phyloP scores from a whole-genome alignment of 2,888 invertebrate species.

The Dinocampus coccinellae region DNA sequence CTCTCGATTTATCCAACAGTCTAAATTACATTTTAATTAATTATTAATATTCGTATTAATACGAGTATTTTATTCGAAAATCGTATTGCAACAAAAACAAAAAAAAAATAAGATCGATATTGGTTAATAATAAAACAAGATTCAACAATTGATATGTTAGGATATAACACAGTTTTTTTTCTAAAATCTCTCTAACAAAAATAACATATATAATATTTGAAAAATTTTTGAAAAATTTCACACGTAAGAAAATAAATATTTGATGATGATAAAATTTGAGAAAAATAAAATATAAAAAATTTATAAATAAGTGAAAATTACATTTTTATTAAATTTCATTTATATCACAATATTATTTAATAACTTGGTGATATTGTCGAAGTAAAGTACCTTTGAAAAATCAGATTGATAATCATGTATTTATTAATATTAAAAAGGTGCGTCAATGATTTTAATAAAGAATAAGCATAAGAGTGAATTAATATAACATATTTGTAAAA shows the following conservation, averaged over 20 bases:
- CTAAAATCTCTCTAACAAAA: not conserved
- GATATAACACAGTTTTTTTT: not conserved
- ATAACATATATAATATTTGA: not conserved
- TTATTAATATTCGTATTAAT: not conserved
- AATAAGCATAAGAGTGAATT: not conserved
- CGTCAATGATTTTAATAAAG: constrained; percentile 6
- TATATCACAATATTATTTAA: not conserved
- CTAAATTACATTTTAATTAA: not conserved
- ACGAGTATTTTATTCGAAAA: no score
- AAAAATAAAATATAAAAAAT: not conserved
- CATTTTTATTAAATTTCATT: not conserved
- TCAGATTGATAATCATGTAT: constrained; percentile 8
- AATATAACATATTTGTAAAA: not conserved
- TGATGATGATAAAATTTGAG: not conserved
- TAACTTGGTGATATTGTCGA: not conserved
- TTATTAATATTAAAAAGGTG: not conserved
- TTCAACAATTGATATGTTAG: not conserved
- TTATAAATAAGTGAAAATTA: not conserved
- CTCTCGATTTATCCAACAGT: not conserved
- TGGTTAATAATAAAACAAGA: not conserved
- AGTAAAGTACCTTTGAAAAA: not conserved
- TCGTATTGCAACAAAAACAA: no score
- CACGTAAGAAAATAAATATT: not conserved
- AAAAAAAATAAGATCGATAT: not conserved
- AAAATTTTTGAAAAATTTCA: not conserved